A percentile compares a stretch with the other conserved stretches of the same genome.
Conservation (phyloP, 2,113 vertebrate species). For the Gracilinanus agilis region DNA sequence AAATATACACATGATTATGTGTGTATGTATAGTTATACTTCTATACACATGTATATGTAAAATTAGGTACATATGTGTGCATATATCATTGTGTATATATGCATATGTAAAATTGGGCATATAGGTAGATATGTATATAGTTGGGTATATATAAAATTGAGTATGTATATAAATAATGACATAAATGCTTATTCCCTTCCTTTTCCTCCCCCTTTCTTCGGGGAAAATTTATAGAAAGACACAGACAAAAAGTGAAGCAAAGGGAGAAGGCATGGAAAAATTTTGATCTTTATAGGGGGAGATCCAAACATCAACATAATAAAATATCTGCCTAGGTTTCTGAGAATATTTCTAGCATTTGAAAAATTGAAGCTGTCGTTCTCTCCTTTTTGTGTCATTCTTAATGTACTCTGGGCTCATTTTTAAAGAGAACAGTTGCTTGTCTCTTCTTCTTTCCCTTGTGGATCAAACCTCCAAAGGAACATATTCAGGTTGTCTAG, state of each 20-base stretch:
- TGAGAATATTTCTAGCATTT: background rate
- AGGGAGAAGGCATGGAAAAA: background rate
- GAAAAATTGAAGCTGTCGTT: background rate
- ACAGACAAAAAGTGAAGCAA: background rate
- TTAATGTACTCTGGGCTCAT: too few relatives aligned
- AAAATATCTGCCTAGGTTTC: background rate
- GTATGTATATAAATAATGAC: background rate
- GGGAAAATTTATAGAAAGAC: background rate
- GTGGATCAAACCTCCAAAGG: constrained; percentile 39
- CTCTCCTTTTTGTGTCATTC: background rate
- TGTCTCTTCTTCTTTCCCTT: constrained; percentile 26
- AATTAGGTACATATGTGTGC: too few relatives aligned
- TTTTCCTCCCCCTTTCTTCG: background rate
- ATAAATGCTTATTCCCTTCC: background rate
- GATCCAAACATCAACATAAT: background rate
- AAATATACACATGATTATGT: background rate
- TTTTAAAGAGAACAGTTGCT: background rate
- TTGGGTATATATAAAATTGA: background rate
- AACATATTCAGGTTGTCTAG: constrained; percentile 62
- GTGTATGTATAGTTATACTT: background rate
- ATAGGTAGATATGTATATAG: background rate
- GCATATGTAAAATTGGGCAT: too few relatives aligned
- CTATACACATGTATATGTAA: too few relatives aligned
- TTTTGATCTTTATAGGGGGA: background rate
- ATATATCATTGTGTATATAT: background rate